Evolutionary conservation across 2,888 invertebrate species (phyloP).

Genomic region (Neoscelio sp.): DNA sequence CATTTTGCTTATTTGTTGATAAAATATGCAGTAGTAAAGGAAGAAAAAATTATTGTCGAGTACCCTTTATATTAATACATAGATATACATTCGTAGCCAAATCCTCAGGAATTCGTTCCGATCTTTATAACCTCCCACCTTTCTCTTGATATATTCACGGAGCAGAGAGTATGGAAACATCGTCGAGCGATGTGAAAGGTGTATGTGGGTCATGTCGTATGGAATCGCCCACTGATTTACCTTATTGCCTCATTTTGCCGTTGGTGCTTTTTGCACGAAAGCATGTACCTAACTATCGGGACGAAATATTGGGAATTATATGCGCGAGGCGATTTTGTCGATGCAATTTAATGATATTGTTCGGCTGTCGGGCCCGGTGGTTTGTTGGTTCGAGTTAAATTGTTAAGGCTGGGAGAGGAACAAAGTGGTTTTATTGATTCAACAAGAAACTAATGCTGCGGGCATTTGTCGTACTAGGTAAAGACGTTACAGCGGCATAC

Average conservation of each 20-base stretch:
- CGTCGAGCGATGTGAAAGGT: conserved; percentile 30
- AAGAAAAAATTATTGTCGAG: too few relatives aligned
- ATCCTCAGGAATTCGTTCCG: conserved; percentile 12
- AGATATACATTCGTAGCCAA: conserved; percentile 11
- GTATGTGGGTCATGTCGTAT: conserved; percentile 46
- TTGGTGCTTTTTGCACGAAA: conserved; percentile 26
- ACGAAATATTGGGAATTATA: conserved; percentile 33
- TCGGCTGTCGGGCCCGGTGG: background rate
- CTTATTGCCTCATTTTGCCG: conserved; percentile 21
- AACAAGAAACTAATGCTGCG: conserved; percentile 24
- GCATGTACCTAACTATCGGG: background rate
- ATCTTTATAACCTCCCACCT: conserved; percentile 23
- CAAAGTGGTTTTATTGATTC: conserved; percentile 55
- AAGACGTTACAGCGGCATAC: conserved; percentile 30
- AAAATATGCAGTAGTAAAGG: too few relatives aligned
- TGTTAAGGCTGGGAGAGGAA: conserved; percentile 23
- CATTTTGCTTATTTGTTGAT: too few relatives aligned
- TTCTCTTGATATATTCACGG: conserved; percentile 25
- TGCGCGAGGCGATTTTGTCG: conserved; percentile 11
- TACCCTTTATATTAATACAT: too few relatives aligned
- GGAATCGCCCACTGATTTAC: conserved; percentile 45
- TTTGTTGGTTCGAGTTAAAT: conserved; percentile 29
- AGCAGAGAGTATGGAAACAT: conserved; percentile 2
- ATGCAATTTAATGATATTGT: conserved; percentile 44
- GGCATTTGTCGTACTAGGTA: conserved; percentile 18